Conservation (phyloP, 2,797 vertebrate genomes). For the Acridotheres tristis region DNA sequence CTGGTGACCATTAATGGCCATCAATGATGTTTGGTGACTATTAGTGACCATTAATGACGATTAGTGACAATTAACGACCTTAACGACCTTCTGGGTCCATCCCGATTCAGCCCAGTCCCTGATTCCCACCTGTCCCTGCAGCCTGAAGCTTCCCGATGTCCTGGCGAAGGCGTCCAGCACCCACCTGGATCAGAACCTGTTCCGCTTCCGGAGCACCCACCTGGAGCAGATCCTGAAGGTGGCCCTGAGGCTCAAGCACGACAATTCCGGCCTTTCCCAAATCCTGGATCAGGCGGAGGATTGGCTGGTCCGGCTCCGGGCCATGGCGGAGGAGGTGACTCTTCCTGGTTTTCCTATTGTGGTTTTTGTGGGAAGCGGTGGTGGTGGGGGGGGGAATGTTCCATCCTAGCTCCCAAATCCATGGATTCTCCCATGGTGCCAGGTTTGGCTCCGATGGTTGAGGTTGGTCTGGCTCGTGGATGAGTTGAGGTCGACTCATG, state of each 20-base stretch:
- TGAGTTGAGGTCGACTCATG: background rate
- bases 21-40: background rate
- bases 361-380: background rate
- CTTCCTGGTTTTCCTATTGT: accelerated
- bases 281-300: slow-evolving; percentile 90
- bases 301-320: slow-evolving; percentile 72
- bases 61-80: background rate
- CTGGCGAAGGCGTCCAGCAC: slow-evolving; percentile 79
- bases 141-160: slow-evolving; percentile 80
- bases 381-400: accelerated
- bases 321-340: slow-evolving; percentile 87
- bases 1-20: accelerated
- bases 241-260: slow-evolving; percentile 81
- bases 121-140: slow-evolving; percentile 16
- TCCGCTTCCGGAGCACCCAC: slow-evolving; percentile 80
- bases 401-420: background rate
- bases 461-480: background rate
- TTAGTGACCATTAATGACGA: too few species aligned
- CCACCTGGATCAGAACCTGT: slow-evolving; percentile 85
- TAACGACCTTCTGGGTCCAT: background rate
- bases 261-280: slow-evolving; percentile 68
- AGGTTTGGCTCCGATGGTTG: accelerated
- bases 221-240: slow-evolving; percentile 82
- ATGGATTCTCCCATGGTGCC: accelerated
- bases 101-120: accelerated